These are phyloP conservation scores for Sardinella longiceps DNA, from an alignment of 2,797 vertebrate genomes.

Conservation along the genomic window DNA sequence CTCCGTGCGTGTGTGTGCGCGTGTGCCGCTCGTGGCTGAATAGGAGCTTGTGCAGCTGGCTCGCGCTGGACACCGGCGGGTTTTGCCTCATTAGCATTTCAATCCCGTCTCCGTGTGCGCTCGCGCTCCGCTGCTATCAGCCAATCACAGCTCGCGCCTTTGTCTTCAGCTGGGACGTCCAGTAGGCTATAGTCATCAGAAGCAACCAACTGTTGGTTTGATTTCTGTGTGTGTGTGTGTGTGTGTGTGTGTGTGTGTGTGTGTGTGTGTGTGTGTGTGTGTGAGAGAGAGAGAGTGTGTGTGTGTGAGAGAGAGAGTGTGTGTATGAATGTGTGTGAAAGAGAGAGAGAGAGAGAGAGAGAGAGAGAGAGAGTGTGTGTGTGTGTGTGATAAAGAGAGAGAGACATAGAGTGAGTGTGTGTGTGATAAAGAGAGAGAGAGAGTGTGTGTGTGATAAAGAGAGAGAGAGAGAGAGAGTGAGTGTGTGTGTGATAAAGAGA, in stretches of 20 bases:
- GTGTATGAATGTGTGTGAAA: no score
- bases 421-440: no score
- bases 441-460: no score
- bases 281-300: background rate
- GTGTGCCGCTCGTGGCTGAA: constrained; percentile 38
- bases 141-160: constrained; percentile 78
- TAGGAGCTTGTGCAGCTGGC: background rate
- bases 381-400: no score
- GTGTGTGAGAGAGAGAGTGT: no score
- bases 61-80: background rate
- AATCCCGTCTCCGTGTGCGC: constrained; percentile 67
- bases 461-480: no score
- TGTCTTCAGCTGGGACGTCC: constrained; percentile 59
- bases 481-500: no score
- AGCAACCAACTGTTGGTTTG: constrained; percentile 33
- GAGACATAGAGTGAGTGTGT: no score
- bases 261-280: background rate
- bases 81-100: constrained; percentile 76
- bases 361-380: no score
- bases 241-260: background rate
- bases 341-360: no score
- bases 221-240: background rate
- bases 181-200: background rate
- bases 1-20: constrained; percentile 42
- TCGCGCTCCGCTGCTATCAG: constrained; percentile 54